A percentile compares a stretch with the other conserved stretches of the same genome.
Conservation (phyloP, 2,888 invertebrate genomes). For the Orthonevra nobilis region DNA sequence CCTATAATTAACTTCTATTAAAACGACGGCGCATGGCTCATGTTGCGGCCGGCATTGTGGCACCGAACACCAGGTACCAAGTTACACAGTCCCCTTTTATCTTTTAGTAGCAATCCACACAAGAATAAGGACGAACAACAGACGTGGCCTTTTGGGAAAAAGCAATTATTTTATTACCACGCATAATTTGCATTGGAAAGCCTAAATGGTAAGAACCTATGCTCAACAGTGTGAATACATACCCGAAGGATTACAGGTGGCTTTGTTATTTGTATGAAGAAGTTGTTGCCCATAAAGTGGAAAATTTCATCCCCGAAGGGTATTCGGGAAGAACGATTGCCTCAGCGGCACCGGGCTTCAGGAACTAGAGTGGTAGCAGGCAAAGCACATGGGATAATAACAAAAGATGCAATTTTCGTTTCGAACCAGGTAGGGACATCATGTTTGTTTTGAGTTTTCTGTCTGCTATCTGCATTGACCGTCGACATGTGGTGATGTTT, state of each 20-base stretch:
- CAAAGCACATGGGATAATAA: no score
- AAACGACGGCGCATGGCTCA: conserved; percentile 17
- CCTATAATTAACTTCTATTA: conserved; percentile 42
- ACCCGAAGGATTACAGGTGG: not conserved
- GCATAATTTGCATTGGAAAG: conserved; percentile 57
- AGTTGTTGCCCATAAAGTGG: conserved; percentile 17
- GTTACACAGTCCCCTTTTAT: conserved; percentile 8
- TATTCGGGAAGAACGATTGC: no score
- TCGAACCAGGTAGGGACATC: no score
- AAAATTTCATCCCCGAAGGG: not conserved
- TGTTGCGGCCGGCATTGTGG: conserved; percentile 27
- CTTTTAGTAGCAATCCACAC: conserved; percentile 7
- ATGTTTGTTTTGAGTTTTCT: no score
- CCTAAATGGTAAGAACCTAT: conserved; percentile 19
- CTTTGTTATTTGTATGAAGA: not conserved
- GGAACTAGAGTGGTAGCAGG: no score
- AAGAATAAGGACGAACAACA: not conserved
- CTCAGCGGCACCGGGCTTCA: no score
- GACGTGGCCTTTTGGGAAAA: conserved; percentile 9
- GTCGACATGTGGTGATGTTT: no score
- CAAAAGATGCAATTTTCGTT: no score
- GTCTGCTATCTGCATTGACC: no score
- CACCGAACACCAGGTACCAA: conserved; percentile 38
- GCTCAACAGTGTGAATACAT: not conserved
- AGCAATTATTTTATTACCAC: conserved; percentile 61